Evolutionary conservation across 2,888 invertebrate genomes (phyloP).

Genomic region (Cryptosula pallasiana): DNA sequence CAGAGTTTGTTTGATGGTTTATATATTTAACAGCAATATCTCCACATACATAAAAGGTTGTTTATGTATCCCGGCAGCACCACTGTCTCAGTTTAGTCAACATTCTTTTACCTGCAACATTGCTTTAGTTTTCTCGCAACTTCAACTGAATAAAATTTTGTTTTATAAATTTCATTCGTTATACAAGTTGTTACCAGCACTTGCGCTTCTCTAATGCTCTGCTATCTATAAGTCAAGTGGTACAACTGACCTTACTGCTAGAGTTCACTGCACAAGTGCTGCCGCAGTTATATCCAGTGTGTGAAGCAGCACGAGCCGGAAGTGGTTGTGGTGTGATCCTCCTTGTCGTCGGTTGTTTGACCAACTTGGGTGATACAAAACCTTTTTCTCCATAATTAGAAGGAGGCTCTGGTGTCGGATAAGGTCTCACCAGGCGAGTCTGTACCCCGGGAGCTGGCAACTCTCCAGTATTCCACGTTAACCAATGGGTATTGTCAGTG

Average conservation of each 20-base stretch:
- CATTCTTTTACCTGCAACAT: not conserved
- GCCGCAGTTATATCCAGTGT: not conserved
- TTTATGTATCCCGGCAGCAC: too few relatives aligned
- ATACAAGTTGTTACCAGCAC: too few relatives aligned
- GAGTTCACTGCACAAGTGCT: too few relatives aligned
- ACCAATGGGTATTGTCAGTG: not conserved
- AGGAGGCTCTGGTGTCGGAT: constrained; percentile 5
- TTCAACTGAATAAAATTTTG: not conserved
- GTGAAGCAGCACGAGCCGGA: not conserved
- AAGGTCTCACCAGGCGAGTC: not conserved
- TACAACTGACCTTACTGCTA: too few relatives aligned
- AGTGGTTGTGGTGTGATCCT: not conserved
- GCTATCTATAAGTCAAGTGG: too few relatives aligned
- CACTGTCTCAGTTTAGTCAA: too few relatives aligned
- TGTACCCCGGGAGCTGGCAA: constrained; percentile 5
- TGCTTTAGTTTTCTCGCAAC: not conserved
- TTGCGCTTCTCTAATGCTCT: too few relatives aligned
- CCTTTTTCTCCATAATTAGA: not conserved
- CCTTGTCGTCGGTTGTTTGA: not conserved
- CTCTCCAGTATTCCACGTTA: constrained; percentile 15
- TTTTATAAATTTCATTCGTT: not conserved
- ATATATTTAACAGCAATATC: too few relatives aligned
- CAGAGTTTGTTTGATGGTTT: too few relatives aligned
- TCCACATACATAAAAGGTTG: too few relatives aligned
- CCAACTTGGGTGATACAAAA: not conserved